Percentiles rank a stretch among this genome's conserved stretches.
Evolutionary conservation across 2,113 vertebrate species (phyloP).

Genomic region (Passer domesticus): DNA sequence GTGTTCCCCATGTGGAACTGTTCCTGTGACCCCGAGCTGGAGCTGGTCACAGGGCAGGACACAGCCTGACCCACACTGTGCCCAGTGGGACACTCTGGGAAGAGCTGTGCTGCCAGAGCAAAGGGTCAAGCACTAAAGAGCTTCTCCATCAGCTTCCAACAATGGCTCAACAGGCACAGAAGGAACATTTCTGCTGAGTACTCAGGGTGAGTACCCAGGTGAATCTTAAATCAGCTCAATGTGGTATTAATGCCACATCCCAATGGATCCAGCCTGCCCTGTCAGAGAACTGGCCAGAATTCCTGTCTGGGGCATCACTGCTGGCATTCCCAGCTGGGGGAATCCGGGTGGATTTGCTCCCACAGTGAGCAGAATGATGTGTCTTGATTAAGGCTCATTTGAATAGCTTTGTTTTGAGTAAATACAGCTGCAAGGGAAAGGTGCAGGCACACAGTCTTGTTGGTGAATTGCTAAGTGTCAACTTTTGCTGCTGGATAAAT

Average conservation of each 20-base stretch:
- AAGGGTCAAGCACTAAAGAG: rapidly evolving
- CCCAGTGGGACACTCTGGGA: background rate
- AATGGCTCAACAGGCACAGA: too few relatives aligned
- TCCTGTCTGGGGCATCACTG: background rate
- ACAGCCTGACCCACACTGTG: rapidly evolving
- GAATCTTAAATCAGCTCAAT: background rate
- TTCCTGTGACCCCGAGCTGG: background rate
- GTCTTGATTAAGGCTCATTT: constrained; percentile 28
- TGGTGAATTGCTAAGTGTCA: background rate
- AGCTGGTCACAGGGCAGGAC: background rate
- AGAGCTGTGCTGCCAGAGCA: background rate
- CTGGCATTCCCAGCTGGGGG: background rate
- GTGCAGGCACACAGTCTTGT: background rate
- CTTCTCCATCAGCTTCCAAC: background rate
- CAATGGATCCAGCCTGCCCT: background rate
- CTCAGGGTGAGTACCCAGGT: background rate
- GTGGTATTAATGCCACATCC: background rate
- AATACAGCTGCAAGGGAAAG: constrained; percentile 47
- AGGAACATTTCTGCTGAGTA: rapidly evolving
- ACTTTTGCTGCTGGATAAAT: background rate
- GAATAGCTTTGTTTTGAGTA: constrained; percentile 39
- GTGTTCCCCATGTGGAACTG: rapidly evolving
- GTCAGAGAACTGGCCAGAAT: background rate
- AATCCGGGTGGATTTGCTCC: background rate
- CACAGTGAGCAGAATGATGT: background rate